Percentiles rank a stretch among this genome's conserved stretches.
phyloP scores from a whole-genome alignment of 2,797 vertebrate genomes.

The Tokudaia tokunoshimensis region DNA sequence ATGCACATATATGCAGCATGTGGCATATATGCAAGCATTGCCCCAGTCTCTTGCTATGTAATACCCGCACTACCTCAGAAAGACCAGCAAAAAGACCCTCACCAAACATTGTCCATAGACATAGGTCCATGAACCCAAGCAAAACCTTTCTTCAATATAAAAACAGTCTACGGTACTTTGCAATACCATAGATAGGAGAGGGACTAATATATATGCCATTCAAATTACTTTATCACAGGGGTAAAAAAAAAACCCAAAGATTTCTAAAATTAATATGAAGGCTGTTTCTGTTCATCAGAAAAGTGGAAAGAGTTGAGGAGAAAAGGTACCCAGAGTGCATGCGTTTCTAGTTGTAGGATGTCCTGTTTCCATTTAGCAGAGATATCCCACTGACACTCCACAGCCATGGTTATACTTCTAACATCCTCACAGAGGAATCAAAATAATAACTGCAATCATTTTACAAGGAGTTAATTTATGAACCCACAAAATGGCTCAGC shows the following conservation, averaged over 20 bases:
- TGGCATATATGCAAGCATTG: too few relatives aligned
- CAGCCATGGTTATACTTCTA: background rate
- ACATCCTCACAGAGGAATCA: slow-evolving; percentile 19
- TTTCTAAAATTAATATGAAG: background rate
- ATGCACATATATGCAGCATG: background rate
- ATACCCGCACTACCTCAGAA: too few relatives aligned
- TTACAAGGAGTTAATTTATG: background rate
- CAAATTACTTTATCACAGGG: background rate
- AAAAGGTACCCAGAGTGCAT: background rate
- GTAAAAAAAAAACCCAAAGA: background rate
- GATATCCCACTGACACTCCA: background rate
- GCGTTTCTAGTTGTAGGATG: background rate
- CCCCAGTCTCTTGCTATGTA: too few relatives aligned
- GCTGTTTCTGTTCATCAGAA: background rate
- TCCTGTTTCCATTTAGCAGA: background rate
- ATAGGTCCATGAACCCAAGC: background rate
- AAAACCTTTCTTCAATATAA: background rate
- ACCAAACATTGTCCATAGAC: background rate
- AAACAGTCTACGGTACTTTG: background rate
- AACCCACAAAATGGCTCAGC: background rate
- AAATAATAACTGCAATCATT: background rate
- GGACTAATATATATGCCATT: background rate
- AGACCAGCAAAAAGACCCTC: background rate
- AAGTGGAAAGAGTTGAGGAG: background rate
- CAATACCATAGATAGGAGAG: background rate